phyloP scores from a whole-genome alignment of 2,113 vertebrate species.

The Phaethornis superciliosus region DNA sequence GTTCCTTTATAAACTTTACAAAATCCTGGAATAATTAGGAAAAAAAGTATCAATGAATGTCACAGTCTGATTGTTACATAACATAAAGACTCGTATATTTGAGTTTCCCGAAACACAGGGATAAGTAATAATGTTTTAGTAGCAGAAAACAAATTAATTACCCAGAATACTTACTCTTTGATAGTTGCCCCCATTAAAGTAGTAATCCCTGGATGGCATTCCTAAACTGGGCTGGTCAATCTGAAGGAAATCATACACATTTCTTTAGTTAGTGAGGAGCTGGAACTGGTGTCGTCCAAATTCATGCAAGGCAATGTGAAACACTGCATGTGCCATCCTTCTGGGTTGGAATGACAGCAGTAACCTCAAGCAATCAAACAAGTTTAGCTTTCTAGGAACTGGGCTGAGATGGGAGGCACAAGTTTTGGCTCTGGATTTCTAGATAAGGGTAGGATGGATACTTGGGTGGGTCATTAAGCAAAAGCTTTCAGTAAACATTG shows the following conservation, averaged over 20 bases:
- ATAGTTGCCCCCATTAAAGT: slow-evolving; percentile 86
- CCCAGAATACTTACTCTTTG: slow-evolving; percentile 79
- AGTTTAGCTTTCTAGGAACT: background rate
- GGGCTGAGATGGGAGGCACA: background rate
- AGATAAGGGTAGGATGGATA: background rate
- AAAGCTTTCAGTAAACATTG: background rate
- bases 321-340: background rate
- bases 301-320: background rate
- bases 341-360: background rate
- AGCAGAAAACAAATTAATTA: background rate
- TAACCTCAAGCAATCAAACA: background rate
- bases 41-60: background rate
- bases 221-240: slow-evolving; percentile 94
- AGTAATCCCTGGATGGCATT: slow-evolving; percentile 96
- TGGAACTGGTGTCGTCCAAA: background rate
- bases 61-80: background rate
- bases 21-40: background rate
- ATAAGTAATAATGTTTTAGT: background rate
- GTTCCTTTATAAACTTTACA: background rate
- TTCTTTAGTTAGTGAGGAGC: background rate
- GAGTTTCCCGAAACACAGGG: background rate
- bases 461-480: background rate
- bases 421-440: background rate
- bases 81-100: fast-evolving
- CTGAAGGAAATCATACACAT: slow-evolving; percentile 70